Evolutionary conservation across 2,888 invertebrate species (phyloP).

Genomic region (Deilephila elpenor): DNA sequence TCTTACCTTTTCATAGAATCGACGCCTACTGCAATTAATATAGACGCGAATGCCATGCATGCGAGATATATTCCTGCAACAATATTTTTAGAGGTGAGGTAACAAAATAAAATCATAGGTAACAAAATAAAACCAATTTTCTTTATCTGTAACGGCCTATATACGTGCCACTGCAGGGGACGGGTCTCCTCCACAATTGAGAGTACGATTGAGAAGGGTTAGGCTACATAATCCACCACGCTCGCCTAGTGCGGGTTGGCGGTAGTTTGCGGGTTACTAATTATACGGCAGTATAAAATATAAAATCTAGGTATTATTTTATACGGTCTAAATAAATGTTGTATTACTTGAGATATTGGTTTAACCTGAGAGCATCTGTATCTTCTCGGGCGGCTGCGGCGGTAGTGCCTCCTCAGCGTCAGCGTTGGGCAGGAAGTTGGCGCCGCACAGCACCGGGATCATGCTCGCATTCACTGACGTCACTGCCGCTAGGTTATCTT

Average conservation of each 20-base stretch:
- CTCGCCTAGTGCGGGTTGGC: too few relatives aligned
- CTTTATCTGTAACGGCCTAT: too few relatives aligned
- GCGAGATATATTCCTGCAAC: slow-evolving; percentile 84
- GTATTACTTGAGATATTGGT: not conserved
- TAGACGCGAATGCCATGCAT: slow-evolving; percentile 85
- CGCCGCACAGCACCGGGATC: slow-evolving; percentile 76
- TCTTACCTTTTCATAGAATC: slow-evolving; percentile 85
- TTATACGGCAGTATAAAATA: too few relatives aligned
- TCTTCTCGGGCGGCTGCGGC: slow-evolving; percentile 80
- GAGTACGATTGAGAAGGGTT: too few relatives aligned
- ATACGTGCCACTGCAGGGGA: too few relatives aligned
- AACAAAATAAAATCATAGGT: not conserved
- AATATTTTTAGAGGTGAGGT: not conserved
- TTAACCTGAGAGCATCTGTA: slow-evolving; percentile 82
- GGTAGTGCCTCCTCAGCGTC: slow-evolving; percentile 75
- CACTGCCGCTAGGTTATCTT: slow-evolving; percentile 72
- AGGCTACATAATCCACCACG: too few relatives aligned
- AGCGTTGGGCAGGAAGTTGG: slow-evolving; percentile 77
- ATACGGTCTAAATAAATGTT: too few relatives aligned
- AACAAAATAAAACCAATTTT: too few relatives aligned
- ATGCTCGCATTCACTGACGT: slow-evolving; percentile 68
- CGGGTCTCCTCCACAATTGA: too few relatives aligned
- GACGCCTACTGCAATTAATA: slow-evolving; percentile 85
- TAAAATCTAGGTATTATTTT: too few relatives aligned
- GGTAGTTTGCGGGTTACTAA: too few relatives aligned